These are phyloP conservation scores for Catostomus latipinnis DNA, from an alignment of 2,797 vertebrate genomes.

Conservation along the genomic window DNA sequence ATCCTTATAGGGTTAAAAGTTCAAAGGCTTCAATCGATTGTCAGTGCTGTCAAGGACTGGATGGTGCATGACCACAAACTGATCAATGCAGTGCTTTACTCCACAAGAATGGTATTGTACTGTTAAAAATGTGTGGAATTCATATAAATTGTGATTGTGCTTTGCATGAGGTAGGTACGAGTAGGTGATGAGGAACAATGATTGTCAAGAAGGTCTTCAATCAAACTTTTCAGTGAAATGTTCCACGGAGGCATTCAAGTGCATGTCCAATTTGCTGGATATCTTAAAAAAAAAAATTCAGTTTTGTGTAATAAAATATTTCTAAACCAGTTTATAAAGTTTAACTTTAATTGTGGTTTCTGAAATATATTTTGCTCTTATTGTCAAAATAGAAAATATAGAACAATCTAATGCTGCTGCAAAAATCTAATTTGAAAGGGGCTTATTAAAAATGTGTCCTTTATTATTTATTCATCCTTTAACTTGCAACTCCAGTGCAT, in stretches of 20 bases:
- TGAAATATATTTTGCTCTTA: neutral
- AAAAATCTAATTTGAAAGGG: no score
- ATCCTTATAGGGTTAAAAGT: neutral
- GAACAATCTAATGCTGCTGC: no score
- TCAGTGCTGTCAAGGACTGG: neutral
- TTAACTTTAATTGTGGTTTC: conserved; percentile 1
- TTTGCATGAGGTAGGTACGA: conserved; percentile 19
- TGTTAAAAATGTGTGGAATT: neutral
- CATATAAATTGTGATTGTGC: neutral
- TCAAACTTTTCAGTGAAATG: conserved; percentile 7
- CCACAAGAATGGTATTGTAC: neutral
- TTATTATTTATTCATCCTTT: conserved; percentile 21
- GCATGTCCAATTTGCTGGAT: neutral
- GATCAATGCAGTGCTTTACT: neutral
- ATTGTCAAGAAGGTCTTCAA: neutral
- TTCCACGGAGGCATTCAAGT: neutral
- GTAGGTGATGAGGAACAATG: neutral
- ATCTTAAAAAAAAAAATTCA: neutral
- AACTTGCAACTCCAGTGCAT: conserved; percentile 17
- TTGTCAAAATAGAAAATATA: no score
- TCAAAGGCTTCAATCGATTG: neutral
- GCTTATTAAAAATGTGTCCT: neutral
- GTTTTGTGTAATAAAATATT: no score
- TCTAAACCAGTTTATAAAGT: neutral
- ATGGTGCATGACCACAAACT: neutral